Percentiles rank a stretch among this genome's conserved stretches.
phyloP scores from a whole-genome alignment of 1,140 invertebrate genomes.

The Theocolax elegans region DNA sequence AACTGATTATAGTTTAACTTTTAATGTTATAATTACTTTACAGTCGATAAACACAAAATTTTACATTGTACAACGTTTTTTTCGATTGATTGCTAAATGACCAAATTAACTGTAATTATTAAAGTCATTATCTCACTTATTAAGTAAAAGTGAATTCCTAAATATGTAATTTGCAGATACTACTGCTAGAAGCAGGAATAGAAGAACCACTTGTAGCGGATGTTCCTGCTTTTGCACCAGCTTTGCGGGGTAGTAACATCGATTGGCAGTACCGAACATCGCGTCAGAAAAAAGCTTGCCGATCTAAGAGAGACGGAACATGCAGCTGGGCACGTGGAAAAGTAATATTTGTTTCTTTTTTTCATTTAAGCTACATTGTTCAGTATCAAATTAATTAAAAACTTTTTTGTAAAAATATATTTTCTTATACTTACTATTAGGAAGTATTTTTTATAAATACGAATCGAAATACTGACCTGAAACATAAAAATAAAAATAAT shows the following conservation, averaged over 20 bases:
- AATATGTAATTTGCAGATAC: conserved; percentile 65
- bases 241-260: conserved; percentile 68
- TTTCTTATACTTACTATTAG: neutral
- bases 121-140: too few relatives aligned
- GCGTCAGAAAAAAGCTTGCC: conserved; percentile 64
- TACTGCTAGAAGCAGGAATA: conserved; percentile 80
- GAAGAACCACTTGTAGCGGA: conserved; percentile 77
- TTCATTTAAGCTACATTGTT: neutral
- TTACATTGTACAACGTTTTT: too few relatives aligned
- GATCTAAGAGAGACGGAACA: conserved; percentile 54
- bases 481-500: neutral
- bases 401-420: neutral
- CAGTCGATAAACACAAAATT: too few relatives aligned
- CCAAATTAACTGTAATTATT: too few relatives aligned
- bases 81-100: too few relatives aligned
- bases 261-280: conserved; percentile 72
- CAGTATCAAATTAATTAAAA: neutral
- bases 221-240: conserved; percentile 72
- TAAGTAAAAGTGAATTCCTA: too few relatives aligned
- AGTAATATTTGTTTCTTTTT: conserved; percentile 38
- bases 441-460: neutral
- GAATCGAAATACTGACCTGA: conserved; percentile 14
- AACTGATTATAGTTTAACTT: too few relatives aligned
- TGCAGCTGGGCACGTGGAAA: conserved; percentile 60
- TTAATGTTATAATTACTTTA: too few relatives aligned